phyloP scores from a whole-genome alignment of 2,888 invertebrate species.

The Drosophila limbata region DNA sequence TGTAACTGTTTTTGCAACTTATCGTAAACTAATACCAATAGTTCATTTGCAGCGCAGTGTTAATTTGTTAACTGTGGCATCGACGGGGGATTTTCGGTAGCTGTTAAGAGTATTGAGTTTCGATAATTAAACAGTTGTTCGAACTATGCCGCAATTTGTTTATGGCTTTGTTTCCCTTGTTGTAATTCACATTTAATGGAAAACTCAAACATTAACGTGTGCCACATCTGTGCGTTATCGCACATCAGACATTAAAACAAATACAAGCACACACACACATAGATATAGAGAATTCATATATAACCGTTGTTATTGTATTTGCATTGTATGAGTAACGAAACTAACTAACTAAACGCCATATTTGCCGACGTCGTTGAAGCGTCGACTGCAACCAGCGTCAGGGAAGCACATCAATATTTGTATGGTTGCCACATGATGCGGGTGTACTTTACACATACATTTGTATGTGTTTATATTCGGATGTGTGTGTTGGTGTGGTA shows the following conservation, averaged over 20 bases:
- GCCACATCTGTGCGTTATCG: constrained; percentile 51
- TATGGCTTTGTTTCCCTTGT: constrained; percentile 37
- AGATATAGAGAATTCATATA: constrained; percentile 1
- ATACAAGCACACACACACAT: constrained; percentile 10
- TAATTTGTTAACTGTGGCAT: constrained; percentile 28
- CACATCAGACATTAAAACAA: constrained; percentile 28
- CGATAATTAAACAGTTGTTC: constrained; percentile 32
- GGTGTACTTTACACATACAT: constrained; percentile 5
- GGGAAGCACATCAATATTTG: constrained; percentile 54
- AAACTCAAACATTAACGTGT: constrained; percentile 42
- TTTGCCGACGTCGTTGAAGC: constrained; percentile 21
- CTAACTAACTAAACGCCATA: constrained; percentile 26
- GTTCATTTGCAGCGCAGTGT: not conserved
- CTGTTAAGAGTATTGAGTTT: constrained; percentile 25
- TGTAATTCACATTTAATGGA: constrained; percentile 66
- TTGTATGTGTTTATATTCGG: not conserved
- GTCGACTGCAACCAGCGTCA: constrained; percentile 18
- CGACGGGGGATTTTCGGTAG: constrained; percentile 14
- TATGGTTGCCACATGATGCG: constrained; percentile 41
- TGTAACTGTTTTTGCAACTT: not conserved
- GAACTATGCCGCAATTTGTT: constrained; percentile 26
- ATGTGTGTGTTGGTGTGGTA: constrained; percentile 4
- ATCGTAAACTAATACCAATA: not conserved
- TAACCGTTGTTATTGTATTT: constrained; percentile 16
- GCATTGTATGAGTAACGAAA: constrained; percentile 18